A percentile compares a stretch with the other conserved stretches of the same genome.
These are phyloP conservation scores for Phalacrocorax carbo DNA, from an alignment of 2,113 vertebrate species.

Conservation along the genomic window DNA sequence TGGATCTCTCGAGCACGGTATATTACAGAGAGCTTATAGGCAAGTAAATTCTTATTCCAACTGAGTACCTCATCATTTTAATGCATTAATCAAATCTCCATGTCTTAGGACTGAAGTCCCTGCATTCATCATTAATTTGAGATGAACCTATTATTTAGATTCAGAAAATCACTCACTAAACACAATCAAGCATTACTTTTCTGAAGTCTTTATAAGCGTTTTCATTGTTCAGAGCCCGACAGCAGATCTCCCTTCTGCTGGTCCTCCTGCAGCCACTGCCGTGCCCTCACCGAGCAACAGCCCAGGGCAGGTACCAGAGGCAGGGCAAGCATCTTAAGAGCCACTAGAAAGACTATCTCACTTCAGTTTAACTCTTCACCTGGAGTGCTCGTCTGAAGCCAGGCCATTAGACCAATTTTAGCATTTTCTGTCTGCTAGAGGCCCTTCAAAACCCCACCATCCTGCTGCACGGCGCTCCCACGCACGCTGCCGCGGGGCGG, in stretches of 20 bases:
- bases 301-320: neutral
- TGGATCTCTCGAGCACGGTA: too few relatives aligned
- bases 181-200: neutral
- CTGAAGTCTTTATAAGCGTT: neutral
- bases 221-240: neutral
- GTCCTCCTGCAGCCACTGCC: neutral
- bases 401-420: neutral
- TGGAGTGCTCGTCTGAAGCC: rapidly evolving
- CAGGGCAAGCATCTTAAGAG: neutral
- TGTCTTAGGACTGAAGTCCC: neutral
- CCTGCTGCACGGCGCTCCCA: neutral
- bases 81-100: neutral
- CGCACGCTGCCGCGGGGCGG: rapidly evolving
- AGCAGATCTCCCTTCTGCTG: neutral
- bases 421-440: neutral
- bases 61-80: neutral
- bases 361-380: neutral
- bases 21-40: neutral
- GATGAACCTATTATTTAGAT: neutral
- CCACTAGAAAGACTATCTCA: neutral
- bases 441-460: neutral
- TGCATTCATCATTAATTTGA: neutral
- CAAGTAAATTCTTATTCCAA: neutral
- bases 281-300: neutral
- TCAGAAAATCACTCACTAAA: neutral